Percentiles rank a stretch among this genome's conserved stretches.
Evolutionary conservation across 2,888 invertebrate species (phyloP).

Genomic region (Hemaris fuciformis): DNA sequence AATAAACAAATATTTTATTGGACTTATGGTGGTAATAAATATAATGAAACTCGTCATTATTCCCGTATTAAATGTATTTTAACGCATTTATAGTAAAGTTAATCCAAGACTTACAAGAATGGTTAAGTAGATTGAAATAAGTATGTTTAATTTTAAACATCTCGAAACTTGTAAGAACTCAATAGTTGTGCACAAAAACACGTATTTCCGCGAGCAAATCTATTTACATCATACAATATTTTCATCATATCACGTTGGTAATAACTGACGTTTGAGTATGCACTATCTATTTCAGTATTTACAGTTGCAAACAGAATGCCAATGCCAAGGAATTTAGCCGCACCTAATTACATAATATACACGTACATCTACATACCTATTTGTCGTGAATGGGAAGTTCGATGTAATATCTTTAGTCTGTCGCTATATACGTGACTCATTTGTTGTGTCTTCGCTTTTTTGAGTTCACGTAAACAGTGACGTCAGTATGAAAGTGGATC

Average conservation of each 20-base stretch:
- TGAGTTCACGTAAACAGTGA: conserved; percentile 18
- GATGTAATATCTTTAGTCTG: conserved; percentile 38
- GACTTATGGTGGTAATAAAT: too few species aligned
- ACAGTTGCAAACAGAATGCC: conserved; percentile 47
- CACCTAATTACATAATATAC: conserved; percentile 19
- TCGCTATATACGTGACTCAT: conserved; percentile 44
- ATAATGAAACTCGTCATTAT: too few species aligned
- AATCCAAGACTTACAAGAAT: too few species aligned
- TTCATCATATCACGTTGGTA: conserved; percentile 11
- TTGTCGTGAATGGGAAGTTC: conserved; percentile 17
- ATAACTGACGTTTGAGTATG: conserved; percentile 11
- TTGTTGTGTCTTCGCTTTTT: conserved; percentile 32
- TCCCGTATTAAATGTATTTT: too few species aligned
- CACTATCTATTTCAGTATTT: conserved; percentile 48
- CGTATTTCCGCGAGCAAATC: neutral
- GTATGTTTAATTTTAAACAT: too few species aligned
- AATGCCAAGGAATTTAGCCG: conserved; percentile 62
- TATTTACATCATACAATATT: conserved; percentile 1
- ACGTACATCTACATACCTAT: conserved; percentile 14
- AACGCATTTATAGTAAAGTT: too few species aligned
- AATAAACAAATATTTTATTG: too few species aligned
- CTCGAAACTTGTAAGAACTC: too few species aligned
- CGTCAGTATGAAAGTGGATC: neutral
- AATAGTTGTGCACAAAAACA: neutral
- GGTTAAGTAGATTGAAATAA: too few species aligned